Percentiles rank a stretch among this genome's conserved stretches.
phyloP scores from a whole-genome alignment of 2,797 vertebrate genomes.

The Melanotaenia pygmaea region DNA sequence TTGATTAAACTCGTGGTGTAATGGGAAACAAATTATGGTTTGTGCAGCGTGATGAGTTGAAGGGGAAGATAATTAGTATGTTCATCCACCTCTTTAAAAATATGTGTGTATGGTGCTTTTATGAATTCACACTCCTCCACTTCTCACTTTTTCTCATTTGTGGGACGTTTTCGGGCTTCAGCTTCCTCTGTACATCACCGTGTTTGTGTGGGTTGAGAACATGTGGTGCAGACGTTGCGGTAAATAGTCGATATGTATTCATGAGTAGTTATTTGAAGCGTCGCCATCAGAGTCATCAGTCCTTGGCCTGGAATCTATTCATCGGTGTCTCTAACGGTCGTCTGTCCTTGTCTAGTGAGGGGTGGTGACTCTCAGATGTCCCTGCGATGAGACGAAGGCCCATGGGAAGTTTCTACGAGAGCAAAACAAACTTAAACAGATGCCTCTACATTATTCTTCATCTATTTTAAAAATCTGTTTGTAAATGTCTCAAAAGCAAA shows the following conservation, averaged over 20 bases:
- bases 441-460: neutral
- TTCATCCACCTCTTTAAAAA: constrained; percentile 59
- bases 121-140: constrained; percentile 21
- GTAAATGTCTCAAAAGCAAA: constrained; percentile 24
- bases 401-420: neutral
- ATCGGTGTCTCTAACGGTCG: constrained; percentile 53
- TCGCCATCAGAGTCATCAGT: constrained; percentile 53
- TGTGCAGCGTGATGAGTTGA: constrained; percentile 63
- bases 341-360: constrained; percentile 54
- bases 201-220: constrained; percentile 7
- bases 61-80: constrained; percentile 67
- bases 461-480: constrained; percentile 31
- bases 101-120: constrained; percentile 35
- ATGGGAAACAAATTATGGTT: constrained; percentile 76
- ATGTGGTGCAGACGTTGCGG: constrained; percentile 12
- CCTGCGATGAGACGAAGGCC: neutral
- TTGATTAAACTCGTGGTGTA: constrained; percentile 73
- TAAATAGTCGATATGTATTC: constrained; percentile 60
- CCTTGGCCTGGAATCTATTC: constrained; percentile 55
- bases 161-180: constrained; percentile 14
- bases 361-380: constrained; percentile 20
- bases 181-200: neutral
- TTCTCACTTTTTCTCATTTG: constrained; percentile 40
- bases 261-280: constrained; percentile 48
- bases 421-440: constrained; percentile 4